These are phyloP conservation scores for Seriola quinqueradiata DNA, from an alignment of 2,113 vertebrate species.

Conservation along the genomic window DNA sequence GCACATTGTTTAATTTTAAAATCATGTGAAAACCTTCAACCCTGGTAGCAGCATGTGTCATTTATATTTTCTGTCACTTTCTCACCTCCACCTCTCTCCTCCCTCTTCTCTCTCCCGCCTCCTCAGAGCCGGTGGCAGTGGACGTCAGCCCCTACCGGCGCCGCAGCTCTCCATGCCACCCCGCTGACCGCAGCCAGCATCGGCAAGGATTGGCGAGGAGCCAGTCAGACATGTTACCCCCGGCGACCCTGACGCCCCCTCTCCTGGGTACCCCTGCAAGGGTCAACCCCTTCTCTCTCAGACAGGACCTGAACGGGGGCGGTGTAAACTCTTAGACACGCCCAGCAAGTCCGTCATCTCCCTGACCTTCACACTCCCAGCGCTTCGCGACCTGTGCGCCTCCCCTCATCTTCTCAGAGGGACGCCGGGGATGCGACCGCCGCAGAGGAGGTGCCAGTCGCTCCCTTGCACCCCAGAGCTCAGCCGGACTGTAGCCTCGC, in stretches of 20 bases:
- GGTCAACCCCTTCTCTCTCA: constrained; percentile 94
- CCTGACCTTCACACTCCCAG: constrained; percentile 88
- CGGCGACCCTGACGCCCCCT: constrained; percentile 62
- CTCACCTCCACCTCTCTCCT: not conserved
- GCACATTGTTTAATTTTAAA: no score
- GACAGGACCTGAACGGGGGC: constrained; percentile 92
- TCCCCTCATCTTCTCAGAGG: constrained; percentile 72
- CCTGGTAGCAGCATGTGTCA: no score
- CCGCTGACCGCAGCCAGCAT: constrained; percentile 70
- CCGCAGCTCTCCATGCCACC: constrained; percentile 75
- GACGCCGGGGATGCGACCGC: constrained; percentile 47
- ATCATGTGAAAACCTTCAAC: no score
- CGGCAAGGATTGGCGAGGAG: constrained; percentile 85
- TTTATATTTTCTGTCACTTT: not conserved
- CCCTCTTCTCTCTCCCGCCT: not conserved
- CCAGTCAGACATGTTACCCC: constrained; percentile 89
- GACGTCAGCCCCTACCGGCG: constrained; percentile 76
- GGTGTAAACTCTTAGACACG: constrained; percentile 93
- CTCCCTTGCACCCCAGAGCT: constrained; percentile 91
- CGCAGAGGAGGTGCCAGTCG: constrained; percentile 87
- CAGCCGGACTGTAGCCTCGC: constrained; percentile 64
- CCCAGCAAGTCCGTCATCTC: constrained; percentile 93
- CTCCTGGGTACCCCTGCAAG: constrained; percentile 83
- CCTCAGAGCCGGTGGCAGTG: constrained; percentile 57
- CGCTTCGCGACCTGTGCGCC: constrained; percentile 74